Evolutionary conservation across 2,113 vertebrate species (phyloP), one percentile per base, ranked within the genome.

Genomic region (Lycaon pictus): DNA sequence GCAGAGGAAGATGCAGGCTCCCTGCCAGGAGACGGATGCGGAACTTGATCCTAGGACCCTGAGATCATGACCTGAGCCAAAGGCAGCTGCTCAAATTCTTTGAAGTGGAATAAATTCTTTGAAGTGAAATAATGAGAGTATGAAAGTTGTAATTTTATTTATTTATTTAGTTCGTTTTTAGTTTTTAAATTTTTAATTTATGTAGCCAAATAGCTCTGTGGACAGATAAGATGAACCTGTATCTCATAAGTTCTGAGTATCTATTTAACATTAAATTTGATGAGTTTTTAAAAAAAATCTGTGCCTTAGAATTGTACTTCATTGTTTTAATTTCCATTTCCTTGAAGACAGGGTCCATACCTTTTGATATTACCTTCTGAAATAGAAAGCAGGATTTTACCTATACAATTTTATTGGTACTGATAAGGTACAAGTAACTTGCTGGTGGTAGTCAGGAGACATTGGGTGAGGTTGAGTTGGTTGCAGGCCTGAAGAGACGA

Each of bases 271-370:
- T 56, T 74, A 86, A 63, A 7, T 86, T 96, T 65, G 56, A 62
- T 62, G 90, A 92, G 19, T 81, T 91, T n/a, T n/a, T 16, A 67
- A 67, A 62, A 27, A 48, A 48, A 63, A 48, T 53, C 5, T 58
- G 10, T 93, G 9, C n/a, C 20, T 85, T 93, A 90, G 32, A 96
- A 80, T 72, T 90, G 3, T 86, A 84, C 25, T 71, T 96, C 15
- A 48, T 76, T 77, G 27, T 65, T 96, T 86, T 58, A 90, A 85
- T 63, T 90, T 90, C 7, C 2, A 62, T 80, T 71, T 53, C 60
- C 51, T 65, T 65, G 35, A 88, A 25, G 12, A 93, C 12, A 63
- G 23, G 53, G 43, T 27, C 32, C 2, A 69, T 53, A 84, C 19
- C 25, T 83, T 88, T 88, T 65, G 23, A 11, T 87, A 53, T 85